Conservation (phyloP, 1,140 invertebrate genomes). For the Steinernema feltiae region DNA sequence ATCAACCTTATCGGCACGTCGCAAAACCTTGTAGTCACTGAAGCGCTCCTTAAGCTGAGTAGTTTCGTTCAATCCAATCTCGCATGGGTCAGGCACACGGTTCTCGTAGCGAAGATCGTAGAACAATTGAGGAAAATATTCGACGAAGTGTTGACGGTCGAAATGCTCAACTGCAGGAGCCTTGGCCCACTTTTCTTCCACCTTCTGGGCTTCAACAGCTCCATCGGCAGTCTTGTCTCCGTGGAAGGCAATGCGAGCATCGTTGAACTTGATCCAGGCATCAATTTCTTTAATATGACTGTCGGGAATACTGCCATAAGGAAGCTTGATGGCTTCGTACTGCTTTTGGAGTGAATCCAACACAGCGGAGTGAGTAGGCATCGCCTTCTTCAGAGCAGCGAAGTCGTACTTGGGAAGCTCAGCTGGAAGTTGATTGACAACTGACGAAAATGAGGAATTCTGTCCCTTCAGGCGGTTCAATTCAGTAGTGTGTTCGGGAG, state of each 20-base stretch:
- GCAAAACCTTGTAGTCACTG: slow-evolving; percentile 51
- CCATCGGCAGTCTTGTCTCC: slow-evolving; percentile 50
- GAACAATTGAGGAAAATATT: slow-evolving; percentile 49
- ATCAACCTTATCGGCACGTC: slow-evolving; percentile 47
- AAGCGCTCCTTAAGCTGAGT: slow-evolving; percentile 43
- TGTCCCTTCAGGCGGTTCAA: slow-evolving; percentile 48
- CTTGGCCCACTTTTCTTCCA: slow-evolving; percentile 56
- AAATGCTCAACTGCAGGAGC: slow-evolving; percentile 56
- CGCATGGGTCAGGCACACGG: slow-evolving; percentile 46
- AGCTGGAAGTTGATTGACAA: slow-evolving; percentile 46
- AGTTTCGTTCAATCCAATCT: slow-evolving; percentile 45
- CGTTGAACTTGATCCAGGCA: slow-evolving; percentile 51
- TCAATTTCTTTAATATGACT: slow-evolving; percentile 47
- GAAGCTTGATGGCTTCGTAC: slow-evolving; percentile 55
- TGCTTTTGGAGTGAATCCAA: slow-evolving; percentile 56
- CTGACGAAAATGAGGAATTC: slow-evolving; percentile 44
- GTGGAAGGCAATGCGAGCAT: slow-evolving; percentile 50
- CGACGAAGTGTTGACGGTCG: slow-evolving; percentile 44
- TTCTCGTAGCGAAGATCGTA: slow-evolving; percentile 50
- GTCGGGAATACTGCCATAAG: slow-evolving; percentile 49
- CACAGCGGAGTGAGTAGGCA: slow-evolving; percentile 48
- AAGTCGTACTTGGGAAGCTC: slow-evolving; percentile 57
- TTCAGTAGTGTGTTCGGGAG: slow-evolving; percentile 44
- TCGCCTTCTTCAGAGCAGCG: slow-evolving; percentile 53
- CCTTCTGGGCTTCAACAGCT: slow-evolving; percentile 53